Evolutionary conservation across 2,113 vertebrate species (phyloP).

Genomic region (Micronisus gabar): DNA sequence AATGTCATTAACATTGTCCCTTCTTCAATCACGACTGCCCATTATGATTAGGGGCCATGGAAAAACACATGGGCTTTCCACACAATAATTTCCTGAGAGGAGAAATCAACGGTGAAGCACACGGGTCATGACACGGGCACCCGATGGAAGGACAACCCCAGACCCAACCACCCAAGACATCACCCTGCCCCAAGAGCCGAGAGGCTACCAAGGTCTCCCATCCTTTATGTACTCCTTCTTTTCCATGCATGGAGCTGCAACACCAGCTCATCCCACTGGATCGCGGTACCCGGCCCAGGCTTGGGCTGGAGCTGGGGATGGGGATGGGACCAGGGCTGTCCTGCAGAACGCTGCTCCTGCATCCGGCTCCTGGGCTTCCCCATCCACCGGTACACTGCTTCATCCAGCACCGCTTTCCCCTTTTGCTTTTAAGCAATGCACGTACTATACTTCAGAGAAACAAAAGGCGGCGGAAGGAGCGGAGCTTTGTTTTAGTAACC

Average conservation of each 20-base stretch:
- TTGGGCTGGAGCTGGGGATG: background rate
- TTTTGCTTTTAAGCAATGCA: background rate
- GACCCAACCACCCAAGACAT: too few relatives aligned
- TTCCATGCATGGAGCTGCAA: background rate
- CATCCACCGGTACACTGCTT: background rate
- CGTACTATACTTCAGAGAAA: background rate
- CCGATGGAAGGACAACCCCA: background rate
- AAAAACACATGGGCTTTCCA: background rate
- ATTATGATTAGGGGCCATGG: rapidly evolving
- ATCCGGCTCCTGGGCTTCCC: background rate
- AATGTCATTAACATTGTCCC: background rate
- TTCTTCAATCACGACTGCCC: background rate
- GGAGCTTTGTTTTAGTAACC: background rate
- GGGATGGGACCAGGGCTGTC: too few relatives aligned
- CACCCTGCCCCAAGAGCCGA: background rate
- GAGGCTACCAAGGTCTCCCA: background rate
- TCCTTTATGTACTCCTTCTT: background rate
- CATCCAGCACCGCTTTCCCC: background rate
- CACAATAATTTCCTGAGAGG: background rate
- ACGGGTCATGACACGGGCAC: rapidly evolving
- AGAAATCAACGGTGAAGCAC: background rate
- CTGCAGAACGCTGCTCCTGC: background rate
- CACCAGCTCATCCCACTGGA: background rate
- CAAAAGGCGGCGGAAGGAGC: background rate
- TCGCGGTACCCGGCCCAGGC: background rate